phyloP scores from a whole-genome alignment of 2,113 vertebrate species.

The Motacilla alba region DNA sequence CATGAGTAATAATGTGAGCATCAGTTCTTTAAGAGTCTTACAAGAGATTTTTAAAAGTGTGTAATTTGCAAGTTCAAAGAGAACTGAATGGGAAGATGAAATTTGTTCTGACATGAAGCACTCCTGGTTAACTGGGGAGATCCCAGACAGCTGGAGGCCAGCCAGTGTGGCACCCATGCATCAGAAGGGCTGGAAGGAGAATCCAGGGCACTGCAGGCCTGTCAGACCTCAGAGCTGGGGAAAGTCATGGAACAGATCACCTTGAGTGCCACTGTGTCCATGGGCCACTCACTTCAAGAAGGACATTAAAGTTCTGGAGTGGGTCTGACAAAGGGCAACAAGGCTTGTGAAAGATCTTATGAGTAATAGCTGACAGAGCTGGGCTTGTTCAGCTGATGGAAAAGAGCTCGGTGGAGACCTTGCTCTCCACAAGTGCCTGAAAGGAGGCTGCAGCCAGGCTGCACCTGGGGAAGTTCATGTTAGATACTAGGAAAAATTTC shows the following conservation, averaged over 20 bases:
- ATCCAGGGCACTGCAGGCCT: not conserved
- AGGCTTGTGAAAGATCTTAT: not conserved
- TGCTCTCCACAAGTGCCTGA: not conserved
- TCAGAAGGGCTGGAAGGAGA: not conserved
- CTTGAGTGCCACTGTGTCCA: not conserved
- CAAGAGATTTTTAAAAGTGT: not conserved
- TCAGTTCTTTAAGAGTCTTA: not conserved
- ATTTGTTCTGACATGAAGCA: not conserved
- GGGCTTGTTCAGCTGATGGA: not conserved
- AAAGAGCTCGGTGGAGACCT: not conserved
- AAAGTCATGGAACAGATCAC: not conserved
- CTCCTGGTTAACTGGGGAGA: not conserved
- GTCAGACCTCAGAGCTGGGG: not conserved
- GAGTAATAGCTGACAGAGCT: not conserved
- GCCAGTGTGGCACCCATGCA: fast-evolving
- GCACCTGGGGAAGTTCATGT: not conserved
- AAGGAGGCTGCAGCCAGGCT: not conserved
- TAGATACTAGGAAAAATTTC: too few relatives aligned
- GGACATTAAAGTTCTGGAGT: too few relatives aligned
- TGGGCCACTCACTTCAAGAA: not conserved
- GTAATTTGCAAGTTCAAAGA: not conserved
- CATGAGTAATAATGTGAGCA: not conserved
- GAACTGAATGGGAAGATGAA: not conserved
- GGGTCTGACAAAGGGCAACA: not conserved
- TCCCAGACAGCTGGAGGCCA: not conserved